Evolutionary conservation across 2,888 invertebrate genomes (phyloP).

Genomic region (Drosophila mimetica): DNA sequence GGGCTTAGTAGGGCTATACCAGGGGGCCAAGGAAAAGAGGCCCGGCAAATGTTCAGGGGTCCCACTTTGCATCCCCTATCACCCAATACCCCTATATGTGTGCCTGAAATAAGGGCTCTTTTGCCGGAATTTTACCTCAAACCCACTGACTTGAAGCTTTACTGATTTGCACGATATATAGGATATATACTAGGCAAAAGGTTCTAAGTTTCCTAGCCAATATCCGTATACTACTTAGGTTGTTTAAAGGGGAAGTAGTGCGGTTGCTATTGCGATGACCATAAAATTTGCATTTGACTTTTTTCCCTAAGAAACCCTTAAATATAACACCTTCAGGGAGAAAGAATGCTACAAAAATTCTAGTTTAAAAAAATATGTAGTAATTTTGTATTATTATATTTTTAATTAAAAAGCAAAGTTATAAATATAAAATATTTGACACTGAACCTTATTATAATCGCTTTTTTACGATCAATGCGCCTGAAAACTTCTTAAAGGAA

Average conservation of each 20-base stretch:
- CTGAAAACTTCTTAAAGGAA: slow-evolving; percentile 55
- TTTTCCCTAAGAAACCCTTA: neutral
- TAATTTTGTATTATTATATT: too few species aligned
- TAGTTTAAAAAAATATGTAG: too few species aligned
- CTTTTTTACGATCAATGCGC: slow-evolving; percentile 20
- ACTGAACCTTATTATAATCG: too few species aligned
- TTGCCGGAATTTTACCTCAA: slow-evolving; percentile 18
- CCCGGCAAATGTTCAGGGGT: slow-evolving; percentile 49
- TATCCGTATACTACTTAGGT: slow-evolving; percentile 1
- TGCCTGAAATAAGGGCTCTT: slow-evolving; percentile 44
- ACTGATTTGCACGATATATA: slow-evolving; percentile 49
- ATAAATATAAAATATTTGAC: too few species aligned
- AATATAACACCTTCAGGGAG: neutral
- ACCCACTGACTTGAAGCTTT: slow-evolving; percentile 38
- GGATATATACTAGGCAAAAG: slow-evolving; percentile 30
- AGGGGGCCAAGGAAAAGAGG: neutral
- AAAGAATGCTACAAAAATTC: too few species aligned
- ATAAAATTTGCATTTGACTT: slow-evolving; percentile 48
- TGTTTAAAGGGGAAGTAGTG: neutral
- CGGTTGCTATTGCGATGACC: slow-evolving; percentile 18
- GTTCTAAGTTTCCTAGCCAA: slow-evolving; percentile 3
- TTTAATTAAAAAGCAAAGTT: neutral
- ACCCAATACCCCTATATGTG: neutral
- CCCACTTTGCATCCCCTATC: slow-evolving; percentile 10
- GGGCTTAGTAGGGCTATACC: neutral